Percentiles rank a stretch among this genome's conserved stretches.
Conservation (phyloP, 2,888 invertebrate genomes). For the Caradrina kadenii region DNA sequence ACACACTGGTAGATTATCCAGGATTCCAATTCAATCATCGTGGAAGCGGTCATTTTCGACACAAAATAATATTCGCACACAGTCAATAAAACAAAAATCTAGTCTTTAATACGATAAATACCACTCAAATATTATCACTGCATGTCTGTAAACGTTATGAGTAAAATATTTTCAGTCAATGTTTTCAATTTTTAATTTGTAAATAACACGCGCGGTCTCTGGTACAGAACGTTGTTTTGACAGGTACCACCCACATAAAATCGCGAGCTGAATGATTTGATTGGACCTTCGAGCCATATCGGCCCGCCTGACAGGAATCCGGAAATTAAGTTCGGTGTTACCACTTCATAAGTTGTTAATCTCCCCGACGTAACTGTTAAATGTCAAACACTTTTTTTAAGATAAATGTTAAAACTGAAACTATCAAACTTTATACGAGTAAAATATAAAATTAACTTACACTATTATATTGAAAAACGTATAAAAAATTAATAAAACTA, state of each 20-base stretch:
- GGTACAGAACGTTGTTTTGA: constrained; percentile 75
- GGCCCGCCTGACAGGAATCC: constrained; percentile 74
- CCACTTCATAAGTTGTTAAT: constrained; percentile 47
- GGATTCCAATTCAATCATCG: constrained; percentile 92
- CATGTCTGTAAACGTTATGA: constrained; percentile 58
- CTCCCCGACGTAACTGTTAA: constrained; percentile 37
- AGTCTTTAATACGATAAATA: constrained; percentile 57
- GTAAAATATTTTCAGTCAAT: constrained; percentile 75
- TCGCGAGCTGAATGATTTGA: constrained; percentile 80
- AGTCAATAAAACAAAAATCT: constrained; percentile 71
- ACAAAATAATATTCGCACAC: constrained; percentile 68
- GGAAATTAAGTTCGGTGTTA: constrained; percentile 70
- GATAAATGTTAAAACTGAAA: background rate
- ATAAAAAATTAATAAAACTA: no score
- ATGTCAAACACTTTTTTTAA: background rate
- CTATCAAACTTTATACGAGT: background rate
- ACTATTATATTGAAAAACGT: no score
- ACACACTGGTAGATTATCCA: constrained; percentile 93
- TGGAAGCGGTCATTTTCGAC: constrained; percentile 87
- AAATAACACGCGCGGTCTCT: constrained; percentile 76
- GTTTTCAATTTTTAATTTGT: constrained; percentile 69
- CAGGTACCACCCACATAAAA: constrained; percentile 78
- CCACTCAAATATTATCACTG: constrained; percentile 70
- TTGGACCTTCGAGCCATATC: constrained; percentile 72
- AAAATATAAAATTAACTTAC: no score